Evolutionary conservation across 2,888 invertebrate genomes (phyloP).

Genomic region (Stenolophus ochropezus): DNA sequence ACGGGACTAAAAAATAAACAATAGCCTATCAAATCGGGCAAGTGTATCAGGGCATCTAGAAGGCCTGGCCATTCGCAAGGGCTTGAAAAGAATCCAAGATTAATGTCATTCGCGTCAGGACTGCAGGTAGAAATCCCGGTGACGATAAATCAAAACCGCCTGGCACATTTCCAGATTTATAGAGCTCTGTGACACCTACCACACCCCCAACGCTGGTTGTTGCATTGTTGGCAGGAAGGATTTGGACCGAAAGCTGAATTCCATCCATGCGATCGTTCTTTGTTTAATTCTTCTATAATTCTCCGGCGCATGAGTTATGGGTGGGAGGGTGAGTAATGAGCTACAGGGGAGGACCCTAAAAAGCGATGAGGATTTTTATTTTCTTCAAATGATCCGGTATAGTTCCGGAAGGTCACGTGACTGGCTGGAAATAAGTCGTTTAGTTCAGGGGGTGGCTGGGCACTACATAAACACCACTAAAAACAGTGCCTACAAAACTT

Average conservation of each 20-base stretch:
- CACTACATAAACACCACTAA: not conserved
- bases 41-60: slow-evolving; percentile 32
- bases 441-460: not conserved
- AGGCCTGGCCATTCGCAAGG: slow-evolving; percentile 12
- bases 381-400: slow-evolving; percentile 64
- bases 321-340: slow-evolving; percentile 10
- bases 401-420: slow-evolving; percentile 63
- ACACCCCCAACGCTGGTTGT: slow-evolving; percentile 38
- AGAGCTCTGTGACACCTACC: slow-evolving; percentile 25
- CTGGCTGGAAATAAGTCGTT: slow-evolving; percentile 47
- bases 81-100: slow-evolving; percentile 22
- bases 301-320: not conserved
- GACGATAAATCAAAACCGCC: slow-evolving; percentile 33
- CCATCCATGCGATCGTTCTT: not conserved
- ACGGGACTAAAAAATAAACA: slow-evolving; percentile 29
- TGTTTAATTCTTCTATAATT: slow-evolving; percentile 39
- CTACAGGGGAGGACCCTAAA: slow-evolving; percentile 29
- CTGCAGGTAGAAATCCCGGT: slow-evolving; percentile 11
- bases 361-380: slow-evolving; percentile 61
- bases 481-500: slow-evolving; percentile 23
- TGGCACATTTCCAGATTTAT: slow-evolving; percentile 43
- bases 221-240: slow-evolving; percentile 25
- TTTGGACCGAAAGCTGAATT: slow-evolving; percentile 10
- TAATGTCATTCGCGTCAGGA: slow-evolving; percentile 37
- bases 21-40: slow-evolving; percentile 28